Conservation (phyloP, 2,888 invertebrate genomes). For the Drosophila pullipes region DNA sequence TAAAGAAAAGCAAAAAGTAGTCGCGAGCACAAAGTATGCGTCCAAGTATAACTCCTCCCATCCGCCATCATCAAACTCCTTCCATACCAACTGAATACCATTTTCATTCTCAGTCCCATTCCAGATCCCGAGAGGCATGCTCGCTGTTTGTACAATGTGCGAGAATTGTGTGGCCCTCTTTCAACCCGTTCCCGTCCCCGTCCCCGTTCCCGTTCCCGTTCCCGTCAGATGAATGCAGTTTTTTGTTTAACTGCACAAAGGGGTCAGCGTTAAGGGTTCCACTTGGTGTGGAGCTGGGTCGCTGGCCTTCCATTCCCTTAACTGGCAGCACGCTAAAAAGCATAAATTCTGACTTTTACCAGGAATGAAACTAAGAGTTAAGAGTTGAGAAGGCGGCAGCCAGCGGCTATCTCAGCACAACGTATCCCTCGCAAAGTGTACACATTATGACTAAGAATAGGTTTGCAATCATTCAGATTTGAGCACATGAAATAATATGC, state of each 20-base stretch:
- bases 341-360: conserved; percentile 70
- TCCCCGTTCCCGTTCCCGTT: neutral
- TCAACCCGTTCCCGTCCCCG: neutral
- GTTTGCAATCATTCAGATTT: conserved; percentile 11
- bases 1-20: conserved; percentile 81
- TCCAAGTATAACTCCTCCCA: conserved; percentile 55
- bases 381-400: conserved; percentile 35
- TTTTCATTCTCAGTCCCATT: conserved; percentile 6
- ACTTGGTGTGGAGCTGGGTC: conserved; percentile 34
- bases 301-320: conserved; percentile 61
- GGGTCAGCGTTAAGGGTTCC: conserved; percentile 43
- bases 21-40: conserved; percentile 69
- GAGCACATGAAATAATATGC: conserved; percentile 1
- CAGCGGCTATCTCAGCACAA: conserved; percentile 25
- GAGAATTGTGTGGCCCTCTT: conserved; percentile 31
- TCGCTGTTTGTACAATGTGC: conserved; percentile 67
- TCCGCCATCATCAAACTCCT: conserved; percentile 6
- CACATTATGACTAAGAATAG: conserved; percentile 15
- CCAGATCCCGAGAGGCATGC: conserved; percentile 70
- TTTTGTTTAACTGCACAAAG: conserved; percentile 59
- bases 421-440: conserved; percentile 16
- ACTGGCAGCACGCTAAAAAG: conserved; percentile 38
- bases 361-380: conserved; percentile 41
- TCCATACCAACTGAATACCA: conserved; percentile 28
- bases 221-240: conserved; percentile 72